Evolutionary conservation across 2,113 vertebrate genomes (phyloP).

Genomic region (Lasiurus borealis): DNA sequence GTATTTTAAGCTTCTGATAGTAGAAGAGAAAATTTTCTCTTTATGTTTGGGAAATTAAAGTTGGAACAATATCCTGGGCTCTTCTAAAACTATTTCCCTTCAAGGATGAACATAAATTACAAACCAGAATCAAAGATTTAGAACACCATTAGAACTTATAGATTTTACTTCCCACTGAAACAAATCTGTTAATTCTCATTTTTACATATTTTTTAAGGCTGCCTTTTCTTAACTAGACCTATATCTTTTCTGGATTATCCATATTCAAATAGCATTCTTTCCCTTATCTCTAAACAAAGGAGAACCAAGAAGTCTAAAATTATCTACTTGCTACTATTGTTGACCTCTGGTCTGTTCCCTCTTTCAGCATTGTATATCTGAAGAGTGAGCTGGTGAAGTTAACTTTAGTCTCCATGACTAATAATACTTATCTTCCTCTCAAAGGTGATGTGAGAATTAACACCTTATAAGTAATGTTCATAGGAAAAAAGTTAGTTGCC

Average conservation of each 20-base stretch:
- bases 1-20: conserved; percentile 29
- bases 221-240: neutral
- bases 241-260: conserved; percentile 27
- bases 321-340: neutral
- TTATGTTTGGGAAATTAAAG: neutral
- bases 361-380: conserved; percentile 6
- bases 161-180: neutral
- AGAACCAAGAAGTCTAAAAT: neutral
- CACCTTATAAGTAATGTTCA: conserved; percentile 35
- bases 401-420: conserved; percentile 39
- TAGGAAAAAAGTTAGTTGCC: conserved; percentile 17
- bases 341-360: neutral
- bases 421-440: conserved; percentile 46
- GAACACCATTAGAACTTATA: neutral
- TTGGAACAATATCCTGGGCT: conserved; percentile 4
- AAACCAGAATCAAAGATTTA: conserved; percentile 24
- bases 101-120: conserved; percentile 1
- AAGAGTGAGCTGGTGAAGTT: conserved; percentile 11
- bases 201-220: neutral
- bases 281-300: neutral
- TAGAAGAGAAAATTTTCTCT: neutral
- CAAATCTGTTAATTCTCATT: neutral
- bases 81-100: conserved; percentile 36
- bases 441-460: conserved; percentile 51
- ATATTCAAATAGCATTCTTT: neutral